Conservation (phyloP, 1,140 invertebrate species). For the Dolichoris vasculosae region DNA sequence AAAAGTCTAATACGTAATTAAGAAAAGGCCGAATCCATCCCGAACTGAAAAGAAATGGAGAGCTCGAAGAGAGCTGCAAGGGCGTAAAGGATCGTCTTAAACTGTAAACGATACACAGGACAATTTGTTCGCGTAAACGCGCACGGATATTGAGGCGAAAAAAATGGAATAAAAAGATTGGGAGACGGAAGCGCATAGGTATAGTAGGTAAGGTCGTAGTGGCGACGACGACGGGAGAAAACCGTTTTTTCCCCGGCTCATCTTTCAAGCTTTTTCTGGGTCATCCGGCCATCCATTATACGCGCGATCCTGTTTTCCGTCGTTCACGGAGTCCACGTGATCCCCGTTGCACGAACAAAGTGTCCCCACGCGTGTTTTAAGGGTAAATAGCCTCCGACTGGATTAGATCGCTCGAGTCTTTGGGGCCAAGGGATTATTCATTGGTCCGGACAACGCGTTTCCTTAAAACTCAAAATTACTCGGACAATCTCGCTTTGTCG, state of each 20-base stretch:
- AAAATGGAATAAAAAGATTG: conserved; percentile 49
- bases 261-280: conserved; percentile 56
- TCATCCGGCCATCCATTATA: conserved; percentile 53
- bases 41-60: background rate
- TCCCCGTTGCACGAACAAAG: background rate
- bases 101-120: conserved; percentile 41
- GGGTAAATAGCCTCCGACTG: background rate
- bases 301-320: conserved; percentile 29
- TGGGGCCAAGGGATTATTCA: conserved; percentile 1
- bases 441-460: conserved; percentile 26
- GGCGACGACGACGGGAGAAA: background rate
- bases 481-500: conserved; percentile 66
- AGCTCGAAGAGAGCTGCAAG: conserved; percentile 13
- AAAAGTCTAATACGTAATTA: conserved; percentile 16
- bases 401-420: background rate
- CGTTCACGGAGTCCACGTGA: background rate
- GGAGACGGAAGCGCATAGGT: conserved; percentile 31
- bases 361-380: background rate
- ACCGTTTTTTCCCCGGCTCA: conserved; percentile 48
- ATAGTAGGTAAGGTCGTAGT: background rate
- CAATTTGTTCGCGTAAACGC: conserved; percentile 45
- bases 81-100: conserved; percentile 36
- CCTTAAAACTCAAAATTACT: conserved; percentile 69
- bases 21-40: background rate
- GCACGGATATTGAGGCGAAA: conserved; percentile 31